Evolutionary conservation across 2,113 vertebrate genomes (phyloP), one percentile per base, ranked within the genome.

Genomic region (Platichthys stellatus): DNA sequence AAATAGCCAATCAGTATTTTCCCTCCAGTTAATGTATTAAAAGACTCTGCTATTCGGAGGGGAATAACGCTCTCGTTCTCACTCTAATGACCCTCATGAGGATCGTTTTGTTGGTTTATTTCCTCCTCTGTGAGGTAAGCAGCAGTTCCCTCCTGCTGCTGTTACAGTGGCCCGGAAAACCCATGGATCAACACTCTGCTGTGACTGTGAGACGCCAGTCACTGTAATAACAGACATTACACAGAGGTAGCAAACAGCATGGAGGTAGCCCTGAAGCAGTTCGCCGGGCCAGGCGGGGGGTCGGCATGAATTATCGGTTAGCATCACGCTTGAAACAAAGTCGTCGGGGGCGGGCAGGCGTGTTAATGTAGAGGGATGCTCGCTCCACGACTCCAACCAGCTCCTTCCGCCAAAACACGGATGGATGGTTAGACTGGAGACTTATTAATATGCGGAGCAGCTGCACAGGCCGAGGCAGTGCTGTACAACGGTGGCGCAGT

Each of bases 161-260:
- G 51, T 65, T 40, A 65, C 77, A 74, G 75, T 60, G 63, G 56
- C 35, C 40, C 62, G 65, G 64, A 82, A 82, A 87, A 87, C 72
- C 56, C 77, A 84, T 80, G 78, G 76, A 72, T 88, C 82, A 79
- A 86, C 87, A 74, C 76, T 86, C 74, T 58, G n/a, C 87, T 85
- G 87, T 85, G 75, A 51, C 74, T 82, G 75, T 78, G 69, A 80
- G 70, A 60, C 35, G 40, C 80, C 20, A 54, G 49, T 63, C 61
- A 74, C 63, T 81, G 63, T 83, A 78, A 86, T 85, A 86, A 69
- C 69, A 88, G 68, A 58, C 80, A 83, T 82, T 82, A 83, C 74
- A 63, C 73, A 59, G 73, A 65, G 21, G 61, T 38, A 65, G 65
- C 62, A 68, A 38, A 73, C 80, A 67, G 66, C 61, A 70, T 45